Percentiles rank a stretch among this genome's conserved stretches.
Evolutionary conservation across 2,888 invertebrate species (phyloP).

Genomic region (Germaria angustata): DNA sequence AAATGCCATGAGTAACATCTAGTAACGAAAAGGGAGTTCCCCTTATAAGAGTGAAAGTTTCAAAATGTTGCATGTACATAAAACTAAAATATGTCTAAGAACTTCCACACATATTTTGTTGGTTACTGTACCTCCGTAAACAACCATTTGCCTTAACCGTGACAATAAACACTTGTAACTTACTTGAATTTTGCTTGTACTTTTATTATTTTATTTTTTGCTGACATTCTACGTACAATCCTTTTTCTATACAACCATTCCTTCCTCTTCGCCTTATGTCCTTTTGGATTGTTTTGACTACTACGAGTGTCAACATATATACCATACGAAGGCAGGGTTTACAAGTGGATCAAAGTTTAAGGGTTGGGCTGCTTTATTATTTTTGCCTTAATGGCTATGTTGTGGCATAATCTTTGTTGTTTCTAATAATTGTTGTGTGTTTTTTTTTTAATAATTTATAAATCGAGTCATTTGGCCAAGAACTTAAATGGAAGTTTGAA

Average conservation of each 20-base stretch:
- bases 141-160: slow-evolving; percentile 59
- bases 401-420: slow-evolving; percentile 45
- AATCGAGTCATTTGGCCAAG: slow-evolving; percentile 52
- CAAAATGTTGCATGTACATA: neutral
- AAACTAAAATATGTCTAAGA: no score
- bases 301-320: neutral
- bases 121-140: slow-evolving; percentile 3
- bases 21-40: no score
- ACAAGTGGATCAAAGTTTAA: slow-evolving; percentile 29
- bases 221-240: neutral
- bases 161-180: slow-evolving; percentile 61
- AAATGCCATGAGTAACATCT: no score
- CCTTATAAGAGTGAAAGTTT: neutral
- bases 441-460: slow-evolving; percentile 54
- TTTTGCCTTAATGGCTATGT: slow-evolving; percentile 43
- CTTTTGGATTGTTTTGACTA: slow-evolving; percentile 13
- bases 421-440: slow-evolving; percentile 2
- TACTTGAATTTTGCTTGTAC: slow-evolving; percentile 25
- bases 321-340: neutral
- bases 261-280: slow-evolving; percentile 42
- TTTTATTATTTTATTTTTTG: slow-evolving; percentile 3
- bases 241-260: neutral
- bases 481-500: slow-evolving; percentile 3
- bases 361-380: slow-evolving; percentile 39
- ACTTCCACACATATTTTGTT: no score